phyloP scores from a whole-genome alignment of 1,140 invertebrate species.

The Bombus sylvicola region DNA sequence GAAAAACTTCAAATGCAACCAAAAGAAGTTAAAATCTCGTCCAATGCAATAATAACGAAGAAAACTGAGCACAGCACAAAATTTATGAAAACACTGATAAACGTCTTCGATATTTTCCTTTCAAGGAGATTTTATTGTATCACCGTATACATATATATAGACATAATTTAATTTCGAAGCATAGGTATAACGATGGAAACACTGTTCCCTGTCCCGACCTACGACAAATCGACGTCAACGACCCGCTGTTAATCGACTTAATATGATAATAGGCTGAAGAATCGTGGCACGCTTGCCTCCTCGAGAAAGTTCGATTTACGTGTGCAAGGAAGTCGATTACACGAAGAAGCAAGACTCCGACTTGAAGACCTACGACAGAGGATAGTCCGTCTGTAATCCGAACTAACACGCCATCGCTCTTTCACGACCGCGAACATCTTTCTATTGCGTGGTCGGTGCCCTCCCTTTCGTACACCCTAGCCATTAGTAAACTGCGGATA shows the following conservation, averaged over 20 bases:
- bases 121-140: not conserved
- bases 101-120: not conserved
- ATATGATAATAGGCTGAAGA: slow-evolving; percentile 50
- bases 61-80: no score
- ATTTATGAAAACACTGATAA: no score
- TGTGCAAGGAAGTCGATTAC: slow-evolving; percentile 58
- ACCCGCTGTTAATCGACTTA: slow-evolving; percentile 47
- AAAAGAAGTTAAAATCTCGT: no score
- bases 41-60: no score
- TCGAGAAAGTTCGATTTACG: slow-evolving; percentile 51
- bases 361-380: slow-evolving; percentile 52
- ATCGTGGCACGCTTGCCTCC: slow-evolving; percentile 49
- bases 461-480: not conserved
- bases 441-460: no score
- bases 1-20: no score
- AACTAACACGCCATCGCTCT: not conserved
- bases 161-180: not conserved
- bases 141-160: not conserved
- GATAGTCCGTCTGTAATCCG: slow-evolving; percentile 39
- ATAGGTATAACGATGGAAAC: not conserved
- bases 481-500: not conserved
- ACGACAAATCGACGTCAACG: slow-evolving; percentile 49
- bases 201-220: not conserved
- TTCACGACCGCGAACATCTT: slow-evolving; percentile 6
- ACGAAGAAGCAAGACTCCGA: slow-evolving; percentile 36